These are phyloP conservation scores for Conopomorpha cramerella DNA, from an alignment of 1,140 invertebrate genomes.

Conservation along the genomic window DNA sequence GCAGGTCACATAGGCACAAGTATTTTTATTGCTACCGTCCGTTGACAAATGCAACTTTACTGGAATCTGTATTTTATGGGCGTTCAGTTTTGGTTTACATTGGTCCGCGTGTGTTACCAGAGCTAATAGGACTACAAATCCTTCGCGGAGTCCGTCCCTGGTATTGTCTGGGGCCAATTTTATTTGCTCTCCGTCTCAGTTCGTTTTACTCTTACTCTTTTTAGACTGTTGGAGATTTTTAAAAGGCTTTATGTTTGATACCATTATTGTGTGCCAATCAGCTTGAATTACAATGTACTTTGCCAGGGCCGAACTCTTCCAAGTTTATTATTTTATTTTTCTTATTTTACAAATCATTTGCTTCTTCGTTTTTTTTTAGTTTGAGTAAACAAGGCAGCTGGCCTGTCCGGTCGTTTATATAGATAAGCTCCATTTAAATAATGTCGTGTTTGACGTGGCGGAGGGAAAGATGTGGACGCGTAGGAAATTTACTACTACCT, in stretches of 20 bases:
- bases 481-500: no score
- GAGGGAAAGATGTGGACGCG: no score
- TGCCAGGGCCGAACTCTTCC: constrained; percentile 41
- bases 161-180: constrained; percentile 44
- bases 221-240: constrained; percentile 43
- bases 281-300: constrained; percentile 57
- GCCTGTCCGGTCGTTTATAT: constrained; percentile 33
- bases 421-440: constrained; percentile 39
- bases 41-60: no score
- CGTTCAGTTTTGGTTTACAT: no score
- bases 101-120: no score
- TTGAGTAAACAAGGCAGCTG: constrained; percentile 35
- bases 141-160: constrained; percentile 28
- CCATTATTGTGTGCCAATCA: constrained; percentile 61
- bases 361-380: constrained; percentile 40
- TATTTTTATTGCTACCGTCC: no score
- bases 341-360: constrained; percentile 48
- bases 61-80: no score
- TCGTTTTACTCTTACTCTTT: constrained; percentile 42
- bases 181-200: constrained; percentile 36
- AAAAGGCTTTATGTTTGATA: constrained; percentile 57
- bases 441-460: constrained; percentile 20
- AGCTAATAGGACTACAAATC: constrained; percentile 54
- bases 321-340: constrained; percentile 41
- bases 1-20: constrained; percentile 11